phyloP scores from a whole-genome alignment of 1,140 invertebrate species.

The Lepidurus couesii region DNA sequence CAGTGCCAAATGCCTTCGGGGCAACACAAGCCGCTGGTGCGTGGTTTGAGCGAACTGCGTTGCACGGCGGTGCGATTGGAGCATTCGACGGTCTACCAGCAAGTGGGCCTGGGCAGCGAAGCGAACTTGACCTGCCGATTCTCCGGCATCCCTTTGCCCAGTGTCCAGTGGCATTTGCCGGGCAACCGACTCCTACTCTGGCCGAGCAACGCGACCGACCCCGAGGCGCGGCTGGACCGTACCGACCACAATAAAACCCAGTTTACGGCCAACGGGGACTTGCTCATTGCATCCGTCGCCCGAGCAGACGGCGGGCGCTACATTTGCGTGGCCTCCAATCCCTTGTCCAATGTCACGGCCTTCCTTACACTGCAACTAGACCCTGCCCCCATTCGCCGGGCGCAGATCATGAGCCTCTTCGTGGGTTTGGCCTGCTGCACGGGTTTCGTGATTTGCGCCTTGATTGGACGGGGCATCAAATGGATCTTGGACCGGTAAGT shows the following conservation, averaged over 20 bases:
- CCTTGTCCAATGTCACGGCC: slow-evolving; percentile 65
- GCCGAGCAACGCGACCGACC: background rate
- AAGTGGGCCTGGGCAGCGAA: slow-evolving; percentile 41
- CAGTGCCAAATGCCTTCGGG: background rate
- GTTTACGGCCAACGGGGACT: slow-evolving; percentile 60
- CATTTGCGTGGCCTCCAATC: slow-evolving; percentile 76
- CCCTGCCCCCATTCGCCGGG: slow-evolving; percentile 69
- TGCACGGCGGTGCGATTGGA: slow-evolving; percentile 28
- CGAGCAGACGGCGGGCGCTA: slow-evolving; percentile 80
- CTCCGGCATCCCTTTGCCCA: slow-evolving; percentile 66
- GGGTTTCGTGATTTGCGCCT: slow-evolving; percentile 68
- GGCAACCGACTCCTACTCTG: slow-evolving; percentile 40
- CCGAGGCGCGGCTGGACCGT: background rate
- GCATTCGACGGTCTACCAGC: slow-evolving; percentile 24
- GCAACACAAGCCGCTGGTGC: slow-evolving; percentile 13
- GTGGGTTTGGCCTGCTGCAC: slow-evolving; percentile 71
- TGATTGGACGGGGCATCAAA: slow-evolving; percentile 66
- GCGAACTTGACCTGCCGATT: slow-evolving; percentile 72
- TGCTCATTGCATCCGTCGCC: slow-evolving; percentile 58
- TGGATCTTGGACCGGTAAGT: slow-evolving; percentile 65
- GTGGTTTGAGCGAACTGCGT: slow-evolving; percentile 30
- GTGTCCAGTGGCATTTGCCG: slow-evolving; percentile 80
- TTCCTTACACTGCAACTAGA: slow-evolving; percentile 69
- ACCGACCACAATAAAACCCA: slow-evolving; percentile 4
- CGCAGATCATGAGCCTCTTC: slow-evolving; percentile 74